Conservation (phyloP, 2,113 vertebrate species). For the Panthera leo region DNA sequence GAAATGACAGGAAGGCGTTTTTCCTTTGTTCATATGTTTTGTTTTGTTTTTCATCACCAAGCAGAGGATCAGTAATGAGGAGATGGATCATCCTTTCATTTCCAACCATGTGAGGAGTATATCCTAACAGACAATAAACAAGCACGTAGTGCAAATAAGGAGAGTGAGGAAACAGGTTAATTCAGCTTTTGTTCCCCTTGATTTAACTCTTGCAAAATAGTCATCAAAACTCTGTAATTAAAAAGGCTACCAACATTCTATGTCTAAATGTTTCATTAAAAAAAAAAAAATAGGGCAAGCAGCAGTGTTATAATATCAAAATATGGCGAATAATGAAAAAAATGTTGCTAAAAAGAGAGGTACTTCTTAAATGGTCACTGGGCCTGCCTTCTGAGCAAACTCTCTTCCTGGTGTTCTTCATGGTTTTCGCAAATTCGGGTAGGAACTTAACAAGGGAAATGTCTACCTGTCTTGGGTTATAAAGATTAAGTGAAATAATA, state of each 20-base stretch:
- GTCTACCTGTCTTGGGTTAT: not conserved
- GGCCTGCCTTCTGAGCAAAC: slow-evolving; percentile 70
- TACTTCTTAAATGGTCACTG: slow-evolving; percentile 69
- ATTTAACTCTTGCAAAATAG: slow-evolving; percentile 74
- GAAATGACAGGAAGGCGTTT: slow-evolving; percentile 82
- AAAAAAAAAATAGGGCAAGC: slow-evolving; percentile 57
- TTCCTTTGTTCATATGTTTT: slow-evolving; percentile 83
- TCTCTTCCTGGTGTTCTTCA: slow-evolving; percentile 51
- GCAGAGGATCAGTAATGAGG: slow-evolving; percentile 82
- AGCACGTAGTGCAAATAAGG: slow-evolving; percentile 44
- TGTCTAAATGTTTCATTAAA: slow-evolving; percentile 55
- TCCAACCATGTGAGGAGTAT: slow-evolving; percentile 58
- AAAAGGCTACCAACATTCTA: slow-evolving; percentile 42
- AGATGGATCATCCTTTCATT: slow-evolving; percentile 83
- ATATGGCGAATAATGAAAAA: slow-evolving; percentile 72
- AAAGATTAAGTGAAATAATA: not conserved
- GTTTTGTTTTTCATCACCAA: slow-evolving; percentile 77
- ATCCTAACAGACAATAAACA: slow-evolving; percentile 81
- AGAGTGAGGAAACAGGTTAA: slow-evolving; percentile 77
- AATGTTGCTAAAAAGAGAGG: slow-evolving; percentile 69
- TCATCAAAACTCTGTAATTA: slow-evolving; percentile 31
- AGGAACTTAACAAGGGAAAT: not conserved
- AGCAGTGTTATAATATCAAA: slow-evolving; percentile 62
- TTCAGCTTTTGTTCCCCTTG: slow-evolving; percentile 73
- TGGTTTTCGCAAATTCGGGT: slow-evolving; percentile 32